A percentile compares a stretch with the other conserved stretches of the same genome.
phyloP scores from a whole-genome alignment of 2,888 invertebrate species.

The Biston betularia region DNA sequence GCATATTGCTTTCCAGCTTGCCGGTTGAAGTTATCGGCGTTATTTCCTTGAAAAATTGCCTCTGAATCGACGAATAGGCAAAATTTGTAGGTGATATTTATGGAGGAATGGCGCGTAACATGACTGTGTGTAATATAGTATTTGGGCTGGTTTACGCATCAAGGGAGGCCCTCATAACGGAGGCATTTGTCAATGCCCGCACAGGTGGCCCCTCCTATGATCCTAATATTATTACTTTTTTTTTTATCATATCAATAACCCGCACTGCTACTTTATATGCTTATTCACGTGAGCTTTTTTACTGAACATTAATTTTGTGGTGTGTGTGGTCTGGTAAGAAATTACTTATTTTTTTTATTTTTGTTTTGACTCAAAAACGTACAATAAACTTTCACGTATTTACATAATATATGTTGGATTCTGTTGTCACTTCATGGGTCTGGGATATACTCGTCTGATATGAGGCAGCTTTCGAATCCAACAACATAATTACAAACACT shows the following conservation, averaged over 20 bases:
- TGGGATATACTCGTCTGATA: no score
- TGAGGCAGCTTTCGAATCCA: no score
- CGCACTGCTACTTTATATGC: conserved; percentile 59
- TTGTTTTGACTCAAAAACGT: background rate
- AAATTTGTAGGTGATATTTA: conserved; percentile 79
- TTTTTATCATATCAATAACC: conserved; percentile 72
- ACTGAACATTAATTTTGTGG: conserved; percentile 44
- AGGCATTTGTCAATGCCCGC: conserved; percentile 79
- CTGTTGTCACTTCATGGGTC: no score
- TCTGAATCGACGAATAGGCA: conserved; percentile 64
- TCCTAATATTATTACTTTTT: conserved; percentile 75
- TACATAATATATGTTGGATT: no score
- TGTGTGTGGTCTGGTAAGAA: conserved; percentile 57
- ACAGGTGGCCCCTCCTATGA: conserved; percentile 74
- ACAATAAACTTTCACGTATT: no score
- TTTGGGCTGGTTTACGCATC: conserved; percentile 68
- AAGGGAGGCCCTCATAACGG: conserved; percentile 62
- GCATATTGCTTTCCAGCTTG: conserved; percentile 54
- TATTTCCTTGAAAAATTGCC: conserved; percentile 76
- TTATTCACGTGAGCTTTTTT: conserved; percentile 47
- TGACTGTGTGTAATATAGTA: conserved; percentile 76
- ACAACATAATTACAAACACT: no score
- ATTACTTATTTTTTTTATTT: conserved; percentile 17
- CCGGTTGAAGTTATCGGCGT: conserved; percentile 46
- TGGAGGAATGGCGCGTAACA: conserved; percentile 74